Base-by-base conservation (phyloP, 2,888 invertebrate species). In the Drosophila mimica region DNA sequence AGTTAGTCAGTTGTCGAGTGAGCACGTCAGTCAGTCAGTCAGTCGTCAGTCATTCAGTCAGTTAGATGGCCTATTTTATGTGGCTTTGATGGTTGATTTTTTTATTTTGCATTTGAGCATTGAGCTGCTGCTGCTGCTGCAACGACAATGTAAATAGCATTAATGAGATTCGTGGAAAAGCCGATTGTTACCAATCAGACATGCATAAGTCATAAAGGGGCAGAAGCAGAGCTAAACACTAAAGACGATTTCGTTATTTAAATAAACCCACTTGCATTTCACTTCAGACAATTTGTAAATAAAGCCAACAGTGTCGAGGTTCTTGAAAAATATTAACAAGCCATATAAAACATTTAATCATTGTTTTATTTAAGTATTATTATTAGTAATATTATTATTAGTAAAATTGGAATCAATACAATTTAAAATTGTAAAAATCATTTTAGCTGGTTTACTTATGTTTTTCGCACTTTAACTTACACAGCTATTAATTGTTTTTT, bases 121-220 rank as follows among this genome's bases (percentile, higher is more conserved):
- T 25, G 25, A 25, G 25, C 25, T 25, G 25, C 25, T 25, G 25
- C 25, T 25, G 25, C 38, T 70, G 78, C 74, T 69, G 52, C 52
- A 58, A 60, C 51, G 30, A 63, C 65, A 79, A 54, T 74, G 67
- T 62, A 59, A 74, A 62, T 62, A 62, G 54, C 62, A 40, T 30
- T 48, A 68, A 62, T 56, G 43, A 34, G 46, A 74, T 60, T 63
- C 69, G 59, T 56, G 51, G 49, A 57, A 87, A 84, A 83, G 84
- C 87, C 79, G 82, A 81, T 83, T 83, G 70, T 68, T 68, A 66
- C 74, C 82, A 81, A 81, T 81, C 82, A 70, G 62, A 78, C 40
- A 25, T 9, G 70, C 40, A 28, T 9, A 54, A 63, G 63, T 34
- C 64, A 56, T 46, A 57, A 38, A 48, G 51, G 4, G 31, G 30